These are phyloP conservation scores for Enteromius fasciolatus DNA, from an alignment of 2,797 vertebrate species.

Conservation along the genomic window DNA sequence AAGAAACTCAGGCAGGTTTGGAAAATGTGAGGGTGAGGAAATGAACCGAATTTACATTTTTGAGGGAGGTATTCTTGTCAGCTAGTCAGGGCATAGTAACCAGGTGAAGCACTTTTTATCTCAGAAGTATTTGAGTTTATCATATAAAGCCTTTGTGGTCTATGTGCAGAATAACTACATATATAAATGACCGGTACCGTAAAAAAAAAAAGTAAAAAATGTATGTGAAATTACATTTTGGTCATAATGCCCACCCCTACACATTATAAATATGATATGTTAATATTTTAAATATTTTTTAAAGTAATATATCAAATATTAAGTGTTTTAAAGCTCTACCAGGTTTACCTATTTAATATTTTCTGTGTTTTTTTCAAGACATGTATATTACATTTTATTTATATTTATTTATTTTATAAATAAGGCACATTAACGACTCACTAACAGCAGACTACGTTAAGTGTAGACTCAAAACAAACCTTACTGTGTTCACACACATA, in stretches of 20 bases:
- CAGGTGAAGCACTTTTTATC: too few species aligned
- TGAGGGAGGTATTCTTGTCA: background rate
- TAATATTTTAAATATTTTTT: background rate
- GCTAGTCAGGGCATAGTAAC: background rate
- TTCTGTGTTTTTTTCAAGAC: background rate
- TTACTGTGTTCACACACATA: background rate
- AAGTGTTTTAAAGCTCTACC: background rate
- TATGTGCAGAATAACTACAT: too few species aligned
- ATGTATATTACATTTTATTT: background rate
- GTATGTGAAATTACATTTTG: too few species aligned
- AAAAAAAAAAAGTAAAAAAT: too few species aligned
- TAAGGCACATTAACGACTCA: background rate
- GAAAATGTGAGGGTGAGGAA: too few species aligned
- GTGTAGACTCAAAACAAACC: background rate
- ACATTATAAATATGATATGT: background rate
- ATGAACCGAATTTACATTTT: too few species aligned
- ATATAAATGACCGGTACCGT: too few species aligned
- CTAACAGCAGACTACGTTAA: background rate
- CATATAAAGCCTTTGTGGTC: too few species aligned
- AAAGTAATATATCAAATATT: background rate
- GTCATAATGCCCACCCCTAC: background rate
- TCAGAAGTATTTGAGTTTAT: too few species aligned
- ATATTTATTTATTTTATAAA: background rate
- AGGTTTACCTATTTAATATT: background rate
- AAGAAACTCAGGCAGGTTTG: background rate